phyloP scores from a whole-genome alignment of 2,113 vertebrate species.

The Isurus oxyrinchus region DNA sequence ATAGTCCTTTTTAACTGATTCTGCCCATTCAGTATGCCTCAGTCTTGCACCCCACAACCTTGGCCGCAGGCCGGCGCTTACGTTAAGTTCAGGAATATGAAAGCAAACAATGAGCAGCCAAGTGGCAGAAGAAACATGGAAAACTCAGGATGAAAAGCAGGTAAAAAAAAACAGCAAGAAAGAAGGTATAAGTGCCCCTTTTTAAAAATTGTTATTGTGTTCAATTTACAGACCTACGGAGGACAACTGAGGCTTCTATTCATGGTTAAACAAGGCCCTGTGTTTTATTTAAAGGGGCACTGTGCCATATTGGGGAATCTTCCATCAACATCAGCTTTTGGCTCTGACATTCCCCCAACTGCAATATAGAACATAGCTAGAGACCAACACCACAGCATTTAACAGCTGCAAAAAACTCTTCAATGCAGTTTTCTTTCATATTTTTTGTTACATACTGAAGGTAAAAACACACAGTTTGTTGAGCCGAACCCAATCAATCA shows the following conservation, averaged over 20 bases:
- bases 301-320: not conserved
- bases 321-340: not conserved
- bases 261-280: not conserved
- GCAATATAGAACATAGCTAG: not conserved
- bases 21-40: not conserved
- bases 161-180: not conserved
- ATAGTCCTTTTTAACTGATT: not conserved
- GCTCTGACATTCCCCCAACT: not conserved
- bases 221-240: not conserved
- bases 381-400: not conserved
- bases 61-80: not conserved
- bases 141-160: not conserved
- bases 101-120: not conserved
- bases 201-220: not conserved
- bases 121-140: not conserved
- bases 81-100: not conserved
- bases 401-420: not conserved
- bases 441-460: not conserved
- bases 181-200: not conserved
- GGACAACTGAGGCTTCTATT: not conserved
- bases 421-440: not conserved
- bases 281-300: not conserved
- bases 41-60: not conserved
- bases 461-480: not conserved
- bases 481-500: not conserved